Base-by-base conservation (phyloP, 1,140 invertebrate genomes). In the Brachionus rotundiformis region DNA sequence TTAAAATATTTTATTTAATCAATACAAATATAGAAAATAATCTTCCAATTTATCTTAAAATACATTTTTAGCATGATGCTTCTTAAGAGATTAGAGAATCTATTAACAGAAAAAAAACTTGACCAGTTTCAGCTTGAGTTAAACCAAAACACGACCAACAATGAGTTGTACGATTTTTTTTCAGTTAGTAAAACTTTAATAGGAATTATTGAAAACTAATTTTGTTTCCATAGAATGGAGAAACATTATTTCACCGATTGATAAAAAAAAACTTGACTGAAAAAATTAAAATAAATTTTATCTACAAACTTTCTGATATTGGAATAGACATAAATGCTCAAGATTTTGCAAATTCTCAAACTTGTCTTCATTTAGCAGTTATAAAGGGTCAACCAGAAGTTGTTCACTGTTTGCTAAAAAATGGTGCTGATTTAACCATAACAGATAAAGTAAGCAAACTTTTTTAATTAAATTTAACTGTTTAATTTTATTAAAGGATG, bases 351-450 rank as follows among this genome's bases (percentile, higher is more conserved):
- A 59, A 41, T 39, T 36, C 29, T 29, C 76, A 63, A 79, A 79
- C 76, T 4, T 59, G 76, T 23, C 33, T 79, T 16, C 76, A 79
- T 59, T 8, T 36, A 79, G 76, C 76, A 29, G 76, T 63, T 8
- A 59, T 79, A 11, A 19, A 11, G 11, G 76, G 76, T 31, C 36
- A 23, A 59, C 10, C 76, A 36, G 47, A 59, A 23, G 27, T 79
- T 19, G 76, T 79, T 39, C 36, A 23, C 19, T 79, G 76, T 16
- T 16, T 79, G 10, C 47, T 79, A 13, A 33, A 79, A 79, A 79
- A 79, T 63, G 76, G 76, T 19, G 76, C 76, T 25, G 76, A 79
- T 79, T 11, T 79, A 19, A 79, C 76, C n/a, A 54, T 79, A 61
- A 79, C 76, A 39, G 76, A 79, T 33, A 29, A 39, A 3, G 76